A percentile compares a stretch with the other conserved stretches of the same genome.
Evolutionary conservation across 2,113 vertebrate genomes (phyloP).

Genomic region (Ceuthmochares aereus): DNA sequence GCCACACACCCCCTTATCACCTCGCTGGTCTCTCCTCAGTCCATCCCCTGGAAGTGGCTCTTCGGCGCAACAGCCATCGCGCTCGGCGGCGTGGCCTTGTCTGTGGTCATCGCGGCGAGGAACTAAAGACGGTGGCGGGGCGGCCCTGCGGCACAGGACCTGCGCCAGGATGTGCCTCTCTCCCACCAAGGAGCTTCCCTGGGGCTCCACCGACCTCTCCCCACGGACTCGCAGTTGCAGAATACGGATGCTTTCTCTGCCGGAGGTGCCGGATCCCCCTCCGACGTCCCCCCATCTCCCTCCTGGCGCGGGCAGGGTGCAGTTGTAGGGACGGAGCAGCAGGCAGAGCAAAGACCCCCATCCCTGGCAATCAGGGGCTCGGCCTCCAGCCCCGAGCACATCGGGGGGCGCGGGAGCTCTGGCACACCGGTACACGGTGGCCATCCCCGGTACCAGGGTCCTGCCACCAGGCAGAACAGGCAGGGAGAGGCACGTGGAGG

Average conservation of each 20-base stretch:
- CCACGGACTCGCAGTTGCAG: neutral
- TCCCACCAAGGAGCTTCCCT: neutral
- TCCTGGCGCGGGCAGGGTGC: rapidly evolving
- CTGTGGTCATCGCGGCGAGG: constrained; percentile 94
- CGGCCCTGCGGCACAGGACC: neutral
- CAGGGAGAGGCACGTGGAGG: neutral
- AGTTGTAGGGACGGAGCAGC: neutral
- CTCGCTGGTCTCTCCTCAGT: constrained; percentile 7
- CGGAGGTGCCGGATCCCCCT: neutral
- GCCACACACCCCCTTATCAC: rapidly evolving
- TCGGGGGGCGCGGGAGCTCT: rapidly evolving
- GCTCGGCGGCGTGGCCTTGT: constrained; percentile 92
- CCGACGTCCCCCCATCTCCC: too few relatives aligned
- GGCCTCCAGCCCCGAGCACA: rapidly evolving
- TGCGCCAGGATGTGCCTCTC: rapidly evolving
- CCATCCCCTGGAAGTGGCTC: constrained; percentile 94
- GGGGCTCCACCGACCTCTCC: neutral
- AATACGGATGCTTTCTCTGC: neutral
- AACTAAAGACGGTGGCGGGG: constrained; percentile 75
- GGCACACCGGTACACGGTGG: rapidly evolving
- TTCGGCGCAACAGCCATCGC: constrained; percentile 95
- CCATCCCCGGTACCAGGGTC: rapidly evolving
- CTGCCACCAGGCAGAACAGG: rapidly evolving
- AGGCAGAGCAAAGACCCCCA: neutral
- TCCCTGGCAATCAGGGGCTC: neutral